phyloP scores from a whole-genome alignment of 1,140 invertebrate genomes.

The Diachasma alloeum region DNA sequence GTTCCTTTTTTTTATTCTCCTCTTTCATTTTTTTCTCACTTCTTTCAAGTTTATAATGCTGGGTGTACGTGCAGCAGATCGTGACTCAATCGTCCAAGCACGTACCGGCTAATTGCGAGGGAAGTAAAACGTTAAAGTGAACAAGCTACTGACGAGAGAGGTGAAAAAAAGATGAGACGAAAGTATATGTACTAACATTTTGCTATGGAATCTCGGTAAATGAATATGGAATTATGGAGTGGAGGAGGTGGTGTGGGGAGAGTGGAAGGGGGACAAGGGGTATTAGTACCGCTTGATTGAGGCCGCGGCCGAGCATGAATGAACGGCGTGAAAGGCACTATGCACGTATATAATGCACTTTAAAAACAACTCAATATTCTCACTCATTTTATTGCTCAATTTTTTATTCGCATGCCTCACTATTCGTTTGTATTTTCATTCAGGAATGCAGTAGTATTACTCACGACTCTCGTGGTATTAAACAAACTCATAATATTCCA shows the following conservation, averaged over 20 bases:
- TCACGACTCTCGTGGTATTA: not conserved
- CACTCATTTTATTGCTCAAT: not conserved
- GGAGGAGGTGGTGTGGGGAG: not conserved
- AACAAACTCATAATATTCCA: not conserved
- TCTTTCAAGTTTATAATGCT: constrained; percentile 11
- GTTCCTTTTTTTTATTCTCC: not conserved
- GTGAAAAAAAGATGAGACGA: constrained; percentile 16
- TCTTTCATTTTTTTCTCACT: not conserved
- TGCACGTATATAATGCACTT: not conserved
- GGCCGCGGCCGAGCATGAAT: constrained; percentile 15
- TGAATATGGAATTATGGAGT: not conserved
- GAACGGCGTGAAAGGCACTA: constrained; percentile 11
- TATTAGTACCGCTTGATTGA: constrained; percentile 10
- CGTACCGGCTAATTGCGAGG: constrained; percentile 46
- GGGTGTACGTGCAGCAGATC: constrained; percentile 27
- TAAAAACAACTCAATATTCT: not conserved
- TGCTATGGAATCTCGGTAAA: not conserved
- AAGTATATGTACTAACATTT: not conserved
- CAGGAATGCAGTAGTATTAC: not conserved
- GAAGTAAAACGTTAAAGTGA: not conserved
- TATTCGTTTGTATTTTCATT: not conserved
- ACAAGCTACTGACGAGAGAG: constrained; percentile 21
- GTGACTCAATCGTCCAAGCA: constrained; percentile 51
- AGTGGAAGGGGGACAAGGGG: not conserved
- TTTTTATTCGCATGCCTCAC: not conserved